phyloP scores from a whole-genome alignment of 2,797 vertebrate genomes.

The Luscinia megarhynchos region DNA sequence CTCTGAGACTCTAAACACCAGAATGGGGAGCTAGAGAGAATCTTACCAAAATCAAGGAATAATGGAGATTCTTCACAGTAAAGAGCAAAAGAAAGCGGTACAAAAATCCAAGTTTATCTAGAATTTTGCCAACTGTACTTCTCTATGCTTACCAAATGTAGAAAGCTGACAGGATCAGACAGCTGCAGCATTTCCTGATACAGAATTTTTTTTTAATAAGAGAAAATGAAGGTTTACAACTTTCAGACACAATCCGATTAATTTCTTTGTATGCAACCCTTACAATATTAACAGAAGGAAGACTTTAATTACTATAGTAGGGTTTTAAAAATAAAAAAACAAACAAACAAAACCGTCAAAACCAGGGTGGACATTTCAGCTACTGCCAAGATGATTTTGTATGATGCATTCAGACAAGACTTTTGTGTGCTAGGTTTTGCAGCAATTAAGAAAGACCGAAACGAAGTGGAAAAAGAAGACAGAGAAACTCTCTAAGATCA shows the following conservation, averaged over 20 bases:
- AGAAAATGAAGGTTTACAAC: neutral
- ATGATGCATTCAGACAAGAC: neutral
- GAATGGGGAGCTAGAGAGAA: neutral
- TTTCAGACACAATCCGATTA: neutral
- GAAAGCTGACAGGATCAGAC: neutral
- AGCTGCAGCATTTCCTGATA: neutral
- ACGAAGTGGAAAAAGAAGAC: neutral
- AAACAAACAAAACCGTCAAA: neutral
- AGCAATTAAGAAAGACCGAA: slow-evolving; percentile 24
- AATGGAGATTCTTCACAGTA: neutral
- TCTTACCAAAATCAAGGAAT: neutral
- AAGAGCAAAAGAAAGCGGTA: neutral
- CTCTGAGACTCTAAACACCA: neutral
- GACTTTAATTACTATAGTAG: neutral
- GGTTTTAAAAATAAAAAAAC: neutral
- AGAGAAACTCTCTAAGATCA: neutral
- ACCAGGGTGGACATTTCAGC: neutral
- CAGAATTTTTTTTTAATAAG: neutral
- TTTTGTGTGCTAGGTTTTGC: neutral
- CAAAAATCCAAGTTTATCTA: neutral
- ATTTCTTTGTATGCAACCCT: neutral
- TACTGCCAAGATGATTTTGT: neutral
- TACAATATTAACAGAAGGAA: neutral
- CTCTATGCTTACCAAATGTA: neutral
- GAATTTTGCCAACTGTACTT: neutral